Conservation (phyloP, 2,113 vertebrate genomes). For the Hippotragus niger region DNA sequence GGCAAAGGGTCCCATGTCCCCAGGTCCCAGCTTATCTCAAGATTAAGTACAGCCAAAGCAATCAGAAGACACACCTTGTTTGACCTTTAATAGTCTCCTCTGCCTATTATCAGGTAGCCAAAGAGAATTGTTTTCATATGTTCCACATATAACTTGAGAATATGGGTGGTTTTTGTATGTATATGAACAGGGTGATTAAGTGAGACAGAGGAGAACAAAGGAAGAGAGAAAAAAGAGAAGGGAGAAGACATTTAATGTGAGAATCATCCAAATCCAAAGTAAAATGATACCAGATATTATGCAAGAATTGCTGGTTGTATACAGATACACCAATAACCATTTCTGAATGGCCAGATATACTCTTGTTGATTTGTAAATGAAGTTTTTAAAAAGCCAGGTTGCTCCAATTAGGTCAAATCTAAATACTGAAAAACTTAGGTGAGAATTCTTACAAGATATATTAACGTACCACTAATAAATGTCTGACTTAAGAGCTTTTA, state of each 20-base stretch:
- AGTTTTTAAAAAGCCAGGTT: background rate
- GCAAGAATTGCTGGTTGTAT: background rate
- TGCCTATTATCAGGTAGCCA: background rate
- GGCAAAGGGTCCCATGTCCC: background rate
- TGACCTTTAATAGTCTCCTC: background rate
- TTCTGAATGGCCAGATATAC: background rate
- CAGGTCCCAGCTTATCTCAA: background rate
- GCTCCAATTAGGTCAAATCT: background rate
- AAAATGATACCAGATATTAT: background rate
- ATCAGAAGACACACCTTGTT: background rate
- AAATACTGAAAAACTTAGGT: background rate
- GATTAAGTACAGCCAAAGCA: no score
- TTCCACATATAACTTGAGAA: background rate
- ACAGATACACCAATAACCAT: fast-evolving
- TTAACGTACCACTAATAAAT: background rate
- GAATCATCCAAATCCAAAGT: background rate
- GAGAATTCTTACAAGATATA: background rate
- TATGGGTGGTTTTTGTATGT: background rate
- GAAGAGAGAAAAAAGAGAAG: background rate
- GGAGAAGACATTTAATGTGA: background rate
- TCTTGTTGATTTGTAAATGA: background rate
- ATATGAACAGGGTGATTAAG: background rate
- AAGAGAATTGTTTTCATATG: background rate
- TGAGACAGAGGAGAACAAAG: background rate
- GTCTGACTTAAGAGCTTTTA: background rate